Conservation (phyloP, 2,113 vertebrate species). For the Alethe diademata region DNA sequence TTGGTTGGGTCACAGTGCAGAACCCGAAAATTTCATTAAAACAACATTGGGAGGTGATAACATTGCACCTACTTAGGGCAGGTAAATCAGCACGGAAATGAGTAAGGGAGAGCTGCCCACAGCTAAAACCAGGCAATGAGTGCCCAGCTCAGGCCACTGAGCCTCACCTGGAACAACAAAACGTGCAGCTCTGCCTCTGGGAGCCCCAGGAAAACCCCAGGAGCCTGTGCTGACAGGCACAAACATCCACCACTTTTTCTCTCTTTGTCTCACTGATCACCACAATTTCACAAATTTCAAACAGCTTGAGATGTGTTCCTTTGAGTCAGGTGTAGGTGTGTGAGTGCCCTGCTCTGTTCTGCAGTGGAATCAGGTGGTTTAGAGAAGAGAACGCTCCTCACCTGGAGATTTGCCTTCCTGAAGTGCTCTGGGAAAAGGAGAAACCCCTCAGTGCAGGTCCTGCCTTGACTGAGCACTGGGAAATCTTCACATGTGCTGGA, state of each 20-base stretch:
- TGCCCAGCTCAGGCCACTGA: not conserved
- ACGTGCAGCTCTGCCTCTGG: not conserved
- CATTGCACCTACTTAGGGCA: not conserved
- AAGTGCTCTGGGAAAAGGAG: rapidly evolving
- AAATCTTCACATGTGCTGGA: rapidly evolving
- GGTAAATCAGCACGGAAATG: not conserved
- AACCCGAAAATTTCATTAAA: not conserved
- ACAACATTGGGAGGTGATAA: not conserved
- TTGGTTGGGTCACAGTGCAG: not conserved
- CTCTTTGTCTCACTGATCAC: not conserved
- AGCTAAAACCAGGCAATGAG: not conserved
- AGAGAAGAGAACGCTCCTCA: rapidly evolving
- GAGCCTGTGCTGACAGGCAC: not conserved
- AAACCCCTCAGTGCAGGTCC: not conserved
- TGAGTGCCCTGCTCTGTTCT: not conserved
- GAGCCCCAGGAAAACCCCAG: not conserved
- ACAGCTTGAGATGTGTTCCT: not conserved
- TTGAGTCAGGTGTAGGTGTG: rapidly evolving
- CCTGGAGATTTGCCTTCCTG: not conserved
- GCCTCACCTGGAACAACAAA: not conserved
- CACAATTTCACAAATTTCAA: not conserved
- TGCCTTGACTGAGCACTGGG: not conserved
- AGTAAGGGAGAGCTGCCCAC: not conserved
- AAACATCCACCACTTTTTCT: not conserved
- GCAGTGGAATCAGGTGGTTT: not conserved